Percentiles rank a stretch among this genome's conserved stretches.
phyloP scores from a whole-genome alignment of 2,113 vertebrate genomes.

The Sus scrofa region T2T-Sscrofa CM000814.6:75218501-75219000 shows the following conservation, averaged over 20 bases:
- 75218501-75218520: background rate
- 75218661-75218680: background rate
- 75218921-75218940: too few relatives aligned
- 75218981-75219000: background rate
- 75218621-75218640: background rate
- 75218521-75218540: background rate
- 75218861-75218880: too few relatives aligned
- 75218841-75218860: too few relatives aligned
- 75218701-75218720: background rate
- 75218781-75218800: too few relatives aligned
- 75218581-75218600: background rate
- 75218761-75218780: background rate
- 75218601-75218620: background rate
- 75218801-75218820: too few relatives aligned
- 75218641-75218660: background rate
- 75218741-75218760: slow-evolving; percentile 34
- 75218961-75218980: too few relatives aligned
- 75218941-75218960: too few relatives aligned
- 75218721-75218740: background rate
- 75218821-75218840: too few relatives aligned
- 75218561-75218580: background rate
- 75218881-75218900: too few relatives aligned
- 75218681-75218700: background rate
- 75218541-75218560: background rate
- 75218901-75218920: too few relatives aligned